Evolutionary conservation across 2,797 vertebrate genomes (phyloP).

Genomic region (Urosaurus nigricauda): DNA sequence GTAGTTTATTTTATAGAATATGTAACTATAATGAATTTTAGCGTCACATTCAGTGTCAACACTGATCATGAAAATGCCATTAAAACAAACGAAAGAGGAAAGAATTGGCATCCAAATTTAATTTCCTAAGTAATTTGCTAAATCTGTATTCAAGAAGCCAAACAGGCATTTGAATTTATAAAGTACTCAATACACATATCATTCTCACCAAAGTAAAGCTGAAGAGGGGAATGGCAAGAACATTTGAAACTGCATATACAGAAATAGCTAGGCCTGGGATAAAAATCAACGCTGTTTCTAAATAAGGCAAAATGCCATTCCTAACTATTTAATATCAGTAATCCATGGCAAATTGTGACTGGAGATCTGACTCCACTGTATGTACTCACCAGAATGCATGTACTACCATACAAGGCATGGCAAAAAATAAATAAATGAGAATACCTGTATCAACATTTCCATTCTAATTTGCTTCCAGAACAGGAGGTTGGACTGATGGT

Average conservation of each 20-base stretch:
- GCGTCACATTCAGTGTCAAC: not conserved
- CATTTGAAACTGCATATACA: not conserved
- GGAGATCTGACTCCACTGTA: not conserved
- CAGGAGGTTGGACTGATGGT: not conserved
- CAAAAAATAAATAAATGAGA: not conserved
- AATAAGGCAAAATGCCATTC: not conserved
- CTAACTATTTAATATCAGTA: not conserved
- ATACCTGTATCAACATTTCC: not conserved
- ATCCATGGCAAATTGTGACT: not conserved
- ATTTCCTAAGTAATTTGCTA: slow-evolving; percentile 30
- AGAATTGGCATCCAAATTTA: slow-evolving; percentile 28
- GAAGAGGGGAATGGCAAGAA: not conserved
- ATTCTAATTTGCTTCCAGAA: not conserved
- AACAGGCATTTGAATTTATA: slow-evolving; percentile 4
- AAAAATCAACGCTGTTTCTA: not conserved
- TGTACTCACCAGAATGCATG: not conserved
- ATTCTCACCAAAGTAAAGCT: slow-evolving; percentile 2
- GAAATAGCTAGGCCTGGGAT: not conserved
- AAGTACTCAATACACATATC: not conserved
- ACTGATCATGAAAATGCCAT: not conserved
- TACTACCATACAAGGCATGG: not conserved
- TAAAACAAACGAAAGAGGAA: not conserved
- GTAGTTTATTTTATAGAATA: slow-evolving; percentile 31
- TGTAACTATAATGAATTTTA: slow-evolving; percentile 6
- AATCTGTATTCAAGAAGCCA: slow-evolving; percentile 26